These are phyloP conservation scores for Tachysurus vachellii DNA, from an alignment of 2,113 vertebrate species.

Conservation along the genomic window DNA sequence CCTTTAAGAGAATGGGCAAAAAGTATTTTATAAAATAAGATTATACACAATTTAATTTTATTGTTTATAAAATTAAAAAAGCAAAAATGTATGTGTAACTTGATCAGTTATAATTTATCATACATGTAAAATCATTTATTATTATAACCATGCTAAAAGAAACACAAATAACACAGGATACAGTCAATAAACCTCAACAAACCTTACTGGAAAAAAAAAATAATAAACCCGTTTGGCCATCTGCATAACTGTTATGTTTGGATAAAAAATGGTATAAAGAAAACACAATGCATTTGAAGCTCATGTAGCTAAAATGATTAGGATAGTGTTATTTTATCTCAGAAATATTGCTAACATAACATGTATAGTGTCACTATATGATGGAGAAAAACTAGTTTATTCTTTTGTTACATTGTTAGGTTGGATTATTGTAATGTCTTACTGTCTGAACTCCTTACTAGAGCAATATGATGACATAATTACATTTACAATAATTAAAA, in stretches of 20 bases:
- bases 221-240: not conserved
- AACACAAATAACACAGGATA: not conserved
- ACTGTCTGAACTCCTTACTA: not conserved
- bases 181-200: not conserved
- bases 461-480: not conserved
- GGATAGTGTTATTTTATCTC: not conserved
- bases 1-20: not conserved
- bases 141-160: not conserved
- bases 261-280: not conserved
- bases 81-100: not conserved
- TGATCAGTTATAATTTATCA: not conserved
- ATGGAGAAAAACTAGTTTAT: not conserved
- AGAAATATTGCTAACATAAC: not conserved
- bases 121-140: not conserved
- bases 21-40: not conserved
- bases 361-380: not conserved
- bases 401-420: not conserved
- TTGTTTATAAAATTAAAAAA: not conserved
- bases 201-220: not conserved
- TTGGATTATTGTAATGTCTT: no score
- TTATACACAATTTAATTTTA: not conserved
- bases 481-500: not conserved
- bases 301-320: not conserved
- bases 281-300: not conserved
- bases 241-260: not conserved